Base-by-base conservation (phyloP, 2,888 invertebrate genomes). In the Carcina quercana region DNA sequence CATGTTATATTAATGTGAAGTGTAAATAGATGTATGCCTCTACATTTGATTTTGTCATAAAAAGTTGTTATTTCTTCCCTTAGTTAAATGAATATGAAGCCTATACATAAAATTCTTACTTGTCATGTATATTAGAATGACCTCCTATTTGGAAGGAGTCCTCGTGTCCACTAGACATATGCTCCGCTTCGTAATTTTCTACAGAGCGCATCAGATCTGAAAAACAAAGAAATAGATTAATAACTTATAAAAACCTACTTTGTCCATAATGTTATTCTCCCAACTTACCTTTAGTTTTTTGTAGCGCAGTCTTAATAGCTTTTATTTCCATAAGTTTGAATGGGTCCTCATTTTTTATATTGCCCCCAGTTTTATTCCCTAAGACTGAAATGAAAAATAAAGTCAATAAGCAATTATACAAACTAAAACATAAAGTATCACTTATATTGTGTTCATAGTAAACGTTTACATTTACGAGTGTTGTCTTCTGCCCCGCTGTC, bases 241-340 rank as follows among this genome's bases (percentile, higher is more conserved):
- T 24, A n/a, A 33, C 10, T 10, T 17, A n/a, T n/a, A 26, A 33
- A n/a, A 37, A 14, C 21, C 15, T 20, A 3, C 10, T 8, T 20
- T 20, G 12, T 24, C 12, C 6, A 12, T 12, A 24, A 24, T 12
- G 5, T 12, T 6, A 2, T 11, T 24, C n/a, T n/a, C n/a, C n/a
- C 24, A 24, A 11, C 24, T 17, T 46, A 74, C 82, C 82, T 72
- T 82, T 78, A 31, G 83, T 82, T 55, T 82, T 83, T 44, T 82
- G 83, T 20, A 83, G 53, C 14, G 83, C 82, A 5, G 80, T 72
- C 47, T 79, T 82, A 15, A 83, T 80, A 15, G 82, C 82, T 44
- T 80, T 79, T 37, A 83, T 83, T 63, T 83, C 82, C 80, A 83
- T 76, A 2, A 80, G 54, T 46, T 82, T 83, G 38, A 78, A 83